These are phyloP conservation scores for Cynocephalus volans DNA, from an alignment of 2,113 vertebrate genomes.

Conservation along the genomic window DNA sequence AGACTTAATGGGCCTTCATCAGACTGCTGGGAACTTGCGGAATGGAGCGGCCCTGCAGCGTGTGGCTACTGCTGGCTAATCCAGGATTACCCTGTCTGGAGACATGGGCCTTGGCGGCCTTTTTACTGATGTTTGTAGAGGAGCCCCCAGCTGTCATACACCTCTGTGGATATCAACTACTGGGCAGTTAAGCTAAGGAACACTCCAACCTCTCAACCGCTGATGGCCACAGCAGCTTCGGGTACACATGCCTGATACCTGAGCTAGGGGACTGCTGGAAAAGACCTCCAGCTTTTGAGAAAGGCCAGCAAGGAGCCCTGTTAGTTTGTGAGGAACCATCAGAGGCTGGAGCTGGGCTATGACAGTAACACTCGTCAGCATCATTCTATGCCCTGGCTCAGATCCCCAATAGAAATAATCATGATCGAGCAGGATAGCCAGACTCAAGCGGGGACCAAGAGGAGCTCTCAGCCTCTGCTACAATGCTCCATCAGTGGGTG, in stretches of 20 bases:
- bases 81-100: neutral
- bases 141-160: neutral
- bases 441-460: neutral
- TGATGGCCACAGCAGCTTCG: neutral
- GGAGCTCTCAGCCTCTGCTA: neutral
- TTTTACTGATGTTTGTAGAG: neutral
- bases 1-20: neutral
- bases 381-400: neutral
- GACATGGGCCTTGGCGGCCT: neutral
- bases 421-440: neutral
- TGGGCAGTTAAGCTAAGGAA: neutral
- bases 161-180: neutral
- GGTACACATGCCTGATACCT: neutral
- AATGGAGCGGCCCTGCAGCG: neutral
- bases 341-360: neutral
- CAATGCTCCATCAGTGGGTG: neutral
- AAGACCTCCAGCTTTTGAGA: neutral
- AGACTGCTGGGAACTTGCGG: neutral
- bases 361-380: neutral
- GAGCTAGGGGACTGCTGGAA: neutral
- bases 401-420: neutral
- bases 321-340: neutral
- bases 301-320: neutral
- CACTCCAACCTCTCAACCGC: neutral
- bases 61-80: accelerated